Conservation (phyloP, 2,888 invertebrate genomes). For the Empis livida region DNA sequence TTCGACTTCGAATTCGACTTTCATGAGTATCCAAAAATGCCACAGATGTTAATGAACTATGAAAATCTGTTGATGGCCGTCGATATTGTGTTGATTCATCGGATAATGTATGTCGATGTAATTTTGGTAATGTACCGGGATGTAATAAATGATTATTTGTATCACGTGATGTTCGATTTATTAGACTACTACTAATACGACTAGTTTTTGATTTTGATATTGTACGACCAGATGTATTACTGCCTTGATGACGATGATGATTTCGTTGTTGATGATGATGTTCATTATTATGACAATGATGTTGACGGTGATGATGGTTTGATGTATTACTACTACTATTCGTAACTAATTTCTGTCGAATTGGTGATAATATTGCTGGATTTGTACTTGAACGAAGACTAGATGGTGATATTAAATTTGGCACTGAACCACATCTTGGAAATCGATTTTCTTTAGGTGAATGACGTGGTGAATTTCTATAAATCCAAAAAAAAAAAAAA, state of each 20-base stretch:
- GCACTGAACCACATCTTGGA: slow-evolving; percentile 46
- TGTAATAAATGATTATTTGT: slow-evolving; percentile 37
- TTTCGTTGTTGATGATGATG: slow-evolving; percentile 31
- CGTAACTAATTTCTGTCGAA: slow-evolving; percentile 20
- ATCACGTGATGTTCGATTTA: slow-evolving; percentile 33
- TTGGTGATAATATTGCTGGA: slow-evolving; percentile 21
- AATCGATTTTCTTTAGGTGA: slow-evolving; percentile 30
- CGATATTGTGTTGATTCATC: slow-evolving; percentile 48
- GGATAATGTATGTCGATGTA: slow-evolving; percentile 60
- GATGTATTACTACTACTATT: neutral
- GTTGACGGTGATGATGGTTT: slow-evolving; percentile 29
- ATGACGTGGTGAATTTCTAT: slow-evolving; percentile 29
- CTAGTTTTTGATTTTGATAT: slow-evolving; percentile 22
- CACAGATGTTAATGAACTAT: slow-evolving; percentile 3
- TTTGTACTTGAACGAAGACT: slow-evolving; percentile 10
- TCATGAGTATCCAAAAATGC: slow-evolving; percentile 14
- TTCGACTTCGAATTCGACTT: slow-evolving; percentile 47
- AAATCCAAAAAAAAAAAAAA: neutral
- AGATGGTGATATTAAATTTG: slow-evolving; percentile 35
- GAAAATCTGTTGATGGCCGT: neutral
- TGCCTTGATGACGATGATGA: slow-evolving; percentile 20
- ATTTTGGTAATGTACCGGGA: slow-evolving; percentile 46
- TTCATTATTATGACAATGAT: slow-evolving; percentile 9
- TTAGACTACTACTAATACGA: slow-evolving; percentile 29
- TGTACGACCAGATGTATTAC: slow-evolving; percentile 21